phyloP scores from a whole-genome alignment of 2,113 vertebrate genomes.

The Psophia crepitans region DNA sequence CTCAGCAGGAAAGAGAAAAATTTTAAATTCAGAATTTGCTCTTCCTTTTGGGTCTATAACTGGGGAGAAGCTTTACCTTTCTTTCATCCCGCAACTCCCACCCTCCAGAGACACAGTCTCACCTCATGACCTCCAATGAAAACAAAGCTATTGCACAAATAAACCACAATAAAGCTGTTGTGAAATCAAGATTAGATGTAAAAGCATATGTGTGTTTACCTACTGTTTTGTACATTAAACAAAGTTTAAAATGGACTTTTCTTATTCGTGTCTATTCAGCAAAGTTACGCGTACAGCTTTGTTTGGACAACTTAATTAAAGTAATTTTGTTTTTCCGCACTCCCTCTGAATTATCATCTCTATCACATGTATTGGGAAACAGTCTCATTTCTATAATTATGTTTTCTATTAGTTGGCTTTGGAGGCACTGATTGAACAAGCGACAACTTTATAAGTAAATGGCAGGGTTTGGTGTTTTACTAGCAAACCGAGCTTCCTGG shows the following conservation, averaged over 20 bases:
- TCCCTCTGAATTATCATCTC: background rate
- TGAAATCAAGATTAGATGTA: background rate
- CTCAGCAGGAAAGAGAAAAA: background rate
- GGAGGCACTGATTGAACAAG: background rate
- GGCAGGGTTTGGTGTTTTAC: background rate
- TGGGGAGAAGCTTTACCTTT: background rate
- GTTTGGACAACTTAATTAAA: background rate
- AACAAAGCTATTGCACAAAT: background rate
- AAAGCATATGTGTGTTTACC: background rate
- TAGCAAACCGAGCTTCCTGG: background rate
- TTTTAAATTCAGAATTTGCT: background rate
- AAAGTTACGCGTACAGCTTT: background rate
- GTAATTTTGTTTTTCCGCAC: background rate
- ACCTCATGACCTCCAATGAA: background rate
- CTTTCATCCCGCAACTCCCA: background rate
- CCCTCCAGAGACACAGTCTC: background rate
- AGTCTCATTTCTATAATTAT: background rate
- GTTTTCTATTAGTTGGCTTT: background rate
- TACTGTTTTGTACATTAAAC: background rate
- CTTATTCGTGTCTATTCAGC: background rate
- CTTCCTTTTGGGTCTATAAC: background rate
- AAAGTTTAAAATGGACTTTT: background rate
- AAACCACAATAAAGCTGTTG: background rate
- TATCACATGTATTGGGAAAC: background rate
- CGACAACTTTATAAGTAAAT: background rate